A percentile compares a stretch with the other conserved stretches of the same genome.
Evolutionary conservation across 2,888 invertebrate species (phyloP).

Genomic region (Unio delphinus): DNA sequence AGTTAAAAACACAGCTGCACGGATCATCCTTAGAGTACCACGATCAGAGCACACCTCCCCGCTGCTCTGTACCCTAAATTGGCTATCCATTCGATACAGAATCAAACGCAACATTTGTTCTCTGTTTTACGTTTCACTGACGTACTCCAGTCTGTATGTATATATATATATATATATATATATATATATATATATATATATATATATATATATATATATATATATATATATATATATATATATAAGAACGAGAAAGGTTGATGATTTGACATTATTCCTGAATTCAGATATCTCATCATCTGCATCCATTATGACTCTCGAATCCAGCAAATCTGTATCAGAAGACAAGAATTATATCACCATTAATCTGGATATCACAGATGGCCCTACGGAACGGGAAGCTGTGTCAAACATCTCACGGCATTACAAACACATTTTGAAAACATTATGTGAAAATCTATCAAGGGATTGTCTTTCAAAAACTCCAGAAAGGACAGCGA

Average conservation of each 20-base stretch:
- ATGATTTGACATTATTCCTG: conserved; percentile 29
- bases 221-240: no score
- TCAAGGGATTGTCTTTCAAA: conserved; percentile 92
- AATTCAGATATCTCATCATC: conserved; percentile 3
- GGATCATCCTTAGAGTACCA: no score
- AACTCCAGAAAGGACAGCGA: conserved; percentile 97
- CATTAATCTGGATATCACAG: conserved; percentile 1
- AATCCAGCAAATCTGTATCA: background rate
- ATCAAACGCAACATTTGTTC: no score
- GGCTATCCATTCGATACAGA: no score
- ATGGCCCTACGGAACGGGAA: conserved; percentile 17
- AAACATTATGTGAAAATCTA: conserved; percentile 92
- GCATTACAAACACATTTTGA: conserved; percentile 84
- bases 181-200: no score
- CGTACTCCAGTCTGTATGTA: no score
- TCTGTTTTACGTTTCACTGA: no score
- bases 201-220: no score
- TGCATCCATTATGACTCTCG: background rate
- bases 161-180: no score
- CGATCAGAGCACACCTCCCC: no score
- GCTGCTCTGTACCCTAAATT: no score
- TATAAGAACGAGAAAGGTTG: conserved; percentile 25
- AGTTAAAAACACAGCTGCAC: no score
- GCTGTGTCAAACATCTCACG: conserved; percentile 49
- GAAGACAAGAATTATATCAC: background rate